Conservation (phyloP, 2,888 invertebrate genomes). For the Limnephilus marmoratus region DNA sequence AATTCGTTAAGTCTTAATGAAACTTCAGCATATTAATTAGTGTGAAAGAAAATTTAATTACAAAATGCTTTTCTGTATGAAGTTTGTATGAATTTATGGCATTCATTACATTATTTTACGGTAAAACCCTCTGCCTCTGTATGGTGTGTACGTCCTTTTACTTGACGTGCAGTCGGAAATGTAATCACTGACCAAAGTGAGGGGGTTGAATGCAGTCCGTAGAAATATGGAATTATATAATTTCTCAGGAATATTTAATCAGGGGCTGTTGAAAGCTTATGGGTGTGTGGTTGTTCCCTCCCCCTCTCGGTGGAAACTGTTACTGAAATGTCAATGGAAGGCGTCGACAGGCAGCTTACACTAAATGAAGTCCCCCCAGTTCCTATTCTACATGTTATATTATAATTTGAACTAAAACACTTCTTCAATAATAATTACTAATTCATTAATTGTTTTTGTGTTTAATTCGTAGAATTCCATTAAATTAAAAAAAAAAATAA, state of each 20-base stretch:
- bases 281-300: background rate
- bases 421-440: too few relatives aligned
- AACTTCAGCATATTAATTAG: background rate
- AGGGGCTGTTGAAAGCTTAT: background rate
- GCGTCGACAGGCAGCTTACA: background rate
- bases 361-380: background rate
- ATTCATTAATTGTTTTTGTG: too few relatives aligned
- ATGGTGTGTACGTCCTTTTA: background rate
- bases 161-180: background rate
- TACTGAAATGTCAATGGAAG: background rate
- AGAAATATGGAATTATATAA: background rate
- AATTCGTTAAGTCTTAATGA: background rate
- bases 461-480: too few relatives aligned
- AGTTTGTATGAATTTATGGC: background rate
- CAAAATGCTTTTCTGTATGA: background rate
- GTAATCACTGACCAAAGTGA: constrained; percentile 24
- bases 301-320: background rate
- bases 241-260: background rate
- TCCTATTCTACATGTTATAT: background rate
- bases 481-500: too few relatives aligned
- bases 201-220: background rate
- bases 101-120: background rate
- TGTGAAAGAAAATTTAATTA: background rate
- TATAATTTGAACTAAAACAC: background rate
- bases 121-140: background rate